Evolutionary conservation across 2,113 vertebrate genomes (phyloP).

Genomic region (Silurus glanis): DNA sequence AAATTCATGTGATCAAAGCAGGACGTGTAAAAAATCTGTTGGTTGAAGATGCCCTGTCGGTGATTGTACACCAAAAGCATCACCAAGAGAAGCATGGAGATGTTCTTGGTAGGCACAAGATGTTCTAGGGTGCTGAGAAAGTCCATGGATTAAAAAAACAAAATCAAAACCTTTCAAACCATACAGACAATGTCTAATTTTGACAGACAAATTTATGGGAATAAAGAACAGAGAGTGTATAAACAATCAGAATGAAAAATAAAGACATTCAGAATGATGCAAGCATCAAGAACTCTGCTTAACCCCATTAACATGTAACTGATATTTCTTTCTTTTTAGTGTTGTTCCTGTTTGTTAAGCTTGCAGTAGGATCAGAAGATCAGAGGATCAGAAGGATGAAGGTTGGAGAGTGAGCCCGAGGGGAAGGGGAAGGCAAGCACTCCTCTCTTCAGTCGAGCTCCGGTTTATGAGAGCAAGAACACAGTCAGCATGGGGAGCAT

Average conservation of each 20-base stretch:
- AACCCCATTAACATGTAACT: conserved; percentile 63
- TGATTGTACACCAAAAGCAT: conserved; percentile 47
- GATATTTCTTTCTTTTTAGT: conserved; percentile 52
- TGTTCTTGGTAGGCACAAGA: conserved; percentile 55
- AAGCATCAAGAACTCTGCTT: conserved; percentile 70
- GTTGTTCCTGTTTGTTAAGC: conserved; percentile 67
- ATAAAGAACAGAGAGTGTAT: conserved; percentile 43
- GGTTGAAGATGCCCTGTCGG: conserved; percentile 39
- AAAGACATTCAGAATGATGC: conserved; percentile 61
- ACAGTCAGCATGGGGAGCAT: conserved; percentile 84
- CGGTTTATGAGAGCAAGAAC: conserved; percentile 87
- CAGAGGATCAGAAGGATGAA: conserved; percentile 68
- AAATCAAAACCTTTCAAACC: conserved; percentile 21
- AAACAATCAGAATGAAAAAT: conserved; percentile 42
- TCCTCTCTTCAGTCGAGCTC: conserved; percentile 64
- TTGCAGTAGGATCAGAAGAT: conserved; percentile 64
- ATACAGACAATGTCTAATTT: conserved; percentile 28
- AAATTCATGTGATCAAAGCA: conserved; percentile 45
- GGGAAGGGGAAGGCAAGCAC: conserved; percentile 52
- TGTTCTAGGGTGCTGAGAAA: conserved; percentile 49
- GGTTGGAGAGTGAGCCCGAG: conserved; percentile 42
- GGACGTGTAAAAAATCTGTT: conserved; percentile 39
- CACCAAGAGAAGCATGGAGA: conserved; percentile 58
- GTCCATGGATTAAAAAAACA: conserved; percentile 51
- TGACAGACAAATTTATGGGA: conserved; percentile 56